These are phyloP conservation scores for Crematogaster levior DNA, from an alignment of 2,888 invertebrate genomes.

Conservation along the genomic window DNA sequence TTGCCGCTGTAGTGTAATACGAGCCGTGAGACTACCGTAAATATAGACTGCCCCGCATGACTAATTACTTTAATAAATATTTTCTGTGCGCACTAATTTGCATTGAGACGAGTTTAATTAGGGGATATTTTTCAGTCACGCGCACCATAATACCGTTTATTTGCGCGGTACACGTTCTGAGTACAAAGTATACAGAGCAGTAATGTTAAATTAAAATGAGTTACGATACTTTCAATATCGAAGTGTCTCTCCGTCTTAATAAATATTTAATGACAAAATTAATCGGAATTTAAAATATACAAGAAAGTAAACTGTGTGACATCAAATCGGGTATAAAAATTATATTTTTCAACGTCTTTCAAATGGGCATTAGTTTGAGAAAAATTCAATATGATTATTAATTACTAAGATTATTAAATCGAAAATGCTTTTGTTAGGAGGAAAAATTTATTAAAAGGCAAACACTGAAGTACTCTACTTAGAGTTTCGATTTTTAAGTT, in stretches of 20 bases:
- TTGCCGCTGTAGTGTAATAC: conserved; percentile 26
- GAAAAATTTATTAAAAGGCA: neutral
- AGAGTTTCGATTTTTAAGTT: neutral
- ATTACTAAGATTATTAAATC: neutral
- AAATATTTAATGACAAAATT: conserved; percentile 17
- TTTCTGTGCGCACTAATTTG: conserved; percentile 47
- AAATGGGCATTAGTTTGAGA: neutral
- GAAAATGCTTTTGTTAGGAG: neutral
- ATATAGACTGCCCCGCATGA: conserved; percentile 43
- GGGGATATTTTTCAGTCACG: conserved; percentile 49
- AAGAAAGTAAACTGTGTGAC: neutral
- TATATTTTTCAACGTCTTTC: neutral
- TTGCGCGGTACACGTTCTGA: neutral
- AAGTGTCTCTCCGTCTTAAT: neutral
- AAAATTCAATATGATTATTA: neutral
- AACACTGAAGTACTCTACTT: neutral
- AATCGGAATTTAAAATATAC: neutral
- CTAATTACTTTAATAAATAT: conserved; percentile 54
- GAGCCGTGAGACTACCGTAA: conserved; percentile 33
- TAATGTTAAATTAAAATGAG: conserved; percentile 35
- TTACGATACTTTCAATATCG: neutral
- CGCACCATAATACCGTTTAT: conserved; percentile 30
- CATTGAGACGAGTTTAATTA: conserved; percentile 54
- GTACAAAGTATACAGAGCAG: neutral
- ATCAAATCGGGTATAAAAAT: neutral